Evolutionary conservation across 2,888 invertebrate genomes (phyloP), one percentile per base, ranked within the genome.

Genomic region (Phengaris arion): DNA sequence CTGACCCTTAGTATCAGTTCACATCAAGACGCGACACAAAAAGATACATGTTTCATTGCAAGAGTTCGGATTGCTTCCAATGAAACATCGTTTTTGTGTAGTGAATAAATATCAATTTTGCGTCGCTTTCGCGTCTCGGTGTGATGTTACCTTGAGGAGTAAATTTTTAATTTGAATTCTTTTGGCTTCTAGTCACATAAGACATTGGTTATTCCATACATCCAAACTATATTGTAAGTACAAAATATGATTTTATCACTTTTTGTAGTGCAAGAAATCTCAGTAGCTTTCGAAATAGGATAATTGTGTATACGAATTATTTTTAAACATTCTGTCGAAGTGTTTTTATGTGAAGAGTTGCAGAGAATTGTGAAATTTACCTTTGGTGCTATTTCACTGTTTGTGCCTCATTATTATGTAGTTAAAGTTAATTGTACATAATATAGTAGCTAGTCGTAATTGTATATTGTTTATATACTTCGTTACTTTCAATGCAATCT

Each of bases 361-460:
- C 57, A 55, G 35, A 74, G 51, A 80, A 82, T 79, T 80, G 81
- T 83, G 80, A 83, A 81, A 83, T 82, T 83, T 64, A 78, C 79
- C 82, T 81, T 82, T 86, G 92, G 92, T 92, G 92, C 92, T 92
- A 91, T 87, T 84, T 83, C 84, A 92, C 88, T 92, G 92, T 92
- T 89, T 83, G 92, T 92, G 92, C 92, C 92, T 92, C 90, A 83
- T 75, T 88, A 85, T 80, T 80, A 81, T 74, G 45, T 68, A 68
- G 12, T 74, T 35, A 69, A 48, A 46, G 69, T 57, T 46, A 22
- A 64, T 48, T 75, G 75, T 75, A 75, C 15, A 75, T 75, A 72
- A 75, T 75, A 72, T 48, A 70, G 8, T 75, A 75, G 75, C 4
- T 48, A 75, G 48, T 8, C 51, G 2, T 70, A 57, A 70, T 70